Evolutionary conservation across 2,888 invertebrate species (phyloP), one percentile per base, ranked within the genome.

Genomic region (Caenorhabditis imperialis): DNA sequence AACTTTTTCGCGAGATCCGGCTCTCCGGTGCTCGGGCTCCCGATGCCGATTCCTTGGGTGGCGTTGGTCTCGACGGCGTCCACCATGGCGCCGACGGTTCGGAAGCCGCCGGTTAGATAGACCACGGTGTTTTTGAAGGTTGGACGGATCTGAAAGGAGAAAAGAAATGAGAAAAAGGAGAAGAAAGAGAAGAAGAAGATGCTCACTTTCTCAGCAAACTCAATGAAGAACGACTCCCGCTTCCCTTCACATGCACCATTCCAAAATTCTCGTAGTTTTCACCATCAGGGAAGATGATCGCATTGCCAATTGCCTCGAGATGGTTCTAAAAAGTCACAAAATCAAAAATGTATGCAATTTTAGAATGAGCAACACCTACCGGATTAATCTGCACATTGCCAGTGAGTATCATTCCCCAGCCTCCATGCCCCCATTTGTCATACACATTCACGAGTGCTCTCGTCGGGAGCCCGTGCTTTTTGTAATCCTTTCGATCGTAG

Each of bases 321-420:
- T 55, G 55, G 18, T 38, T 58, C 57, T 57, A 33, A 57, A 51
- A 3, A 35, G 18, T 40, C 22, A n/a, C 10, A 37, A 38, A 22
- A 44, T 53, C 33, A 23, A 38, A 47, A 27, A n/a, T 1, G 23
- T 27, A 23, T 2, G 14, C 25, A 23, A 14, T 5, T 23, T 23
- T 12, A 45, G 14, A 23, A 45, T 6, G 6, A 45, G n/a, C 23
- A 30, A 30, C 18, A 47, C 62, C 45, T 10, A 62, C 62, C 53
- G 62, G 53, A 25, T 35, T 16, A 10, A 62, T 45, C 1, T 23
- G 7, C 10, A 62, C 51, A 51, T 62, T 62, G 22, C 83, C 84
- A 22, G 80, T 84, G n/a, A 84, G 47, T 18, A 84, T 69, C 55
- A 84, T 50, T 35, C 84, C 84, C 42, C 78, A 84, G 7, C 62